Evolutionary conservation across 2,113 vertebrate genomes (phyloP).

Genomic region (Ctenomys sociabilis): DNA sequence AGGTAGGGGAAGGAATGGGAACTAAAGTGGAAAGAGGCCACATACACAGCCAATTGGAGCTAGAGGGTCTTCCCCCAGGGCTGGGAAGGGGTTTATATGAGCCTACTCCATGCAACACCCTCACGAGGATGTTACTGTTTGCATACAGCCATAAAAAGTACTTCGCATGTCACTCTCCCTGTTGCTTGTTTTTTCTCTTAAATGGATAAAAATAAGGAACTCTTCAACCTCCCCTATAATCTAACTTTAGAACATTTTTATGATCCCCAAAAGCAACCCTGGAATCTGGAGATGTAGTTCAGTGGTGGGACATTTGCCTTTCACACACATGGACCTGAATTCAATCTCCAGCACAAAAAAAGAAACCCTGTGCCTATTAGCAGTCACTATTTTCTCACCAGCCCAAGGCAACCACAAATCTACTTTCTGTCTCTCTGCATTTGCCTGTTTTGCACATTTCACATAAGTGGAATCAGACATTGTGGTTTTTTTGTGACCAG

Average conservation of each 20-base stretch:
- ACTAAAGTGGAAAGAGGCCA: slow-evolving; percentile 1
- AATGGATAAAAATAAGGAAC: neutral
- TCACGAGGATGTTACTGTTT: neutral
- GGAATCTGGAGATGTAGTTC: neutral
- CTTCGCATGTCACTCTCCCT: neutral
- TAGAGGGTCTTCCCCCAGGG: neutral
- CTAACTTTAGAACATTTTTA: neutral
- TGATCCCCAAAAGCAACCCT: neutral
- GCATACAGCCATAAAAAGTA: neutral
- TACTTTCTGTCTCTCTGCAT: neutral
- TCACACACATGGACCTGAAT: neutral
- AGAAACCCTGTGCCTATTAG: neutral
- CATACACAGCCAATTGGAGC: neutral
- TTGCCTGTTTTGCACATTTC: neutral
- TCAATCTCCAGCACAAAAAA: neutral
- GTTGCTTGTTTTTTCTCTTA: neutral
- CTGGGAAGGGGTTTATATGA: neutral
- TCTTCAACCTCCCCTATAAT: neutral
- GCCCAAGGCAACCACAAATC: neutral
- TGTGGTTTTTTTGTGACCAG: neutral
- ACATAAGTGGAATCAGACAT: neutral
- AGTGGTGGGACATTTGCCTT: neutral
- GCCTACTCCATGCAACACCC: neutral
- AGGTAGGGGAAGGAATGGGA: no score
- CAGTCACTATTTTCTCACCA: neutral